Evolutionary conservation across 30 jellyfish, hydroid and myxozoan species (phyloP), one percentile per base, ranked within the genome.

Genomic region (Aurelia coerulea): DNA sequence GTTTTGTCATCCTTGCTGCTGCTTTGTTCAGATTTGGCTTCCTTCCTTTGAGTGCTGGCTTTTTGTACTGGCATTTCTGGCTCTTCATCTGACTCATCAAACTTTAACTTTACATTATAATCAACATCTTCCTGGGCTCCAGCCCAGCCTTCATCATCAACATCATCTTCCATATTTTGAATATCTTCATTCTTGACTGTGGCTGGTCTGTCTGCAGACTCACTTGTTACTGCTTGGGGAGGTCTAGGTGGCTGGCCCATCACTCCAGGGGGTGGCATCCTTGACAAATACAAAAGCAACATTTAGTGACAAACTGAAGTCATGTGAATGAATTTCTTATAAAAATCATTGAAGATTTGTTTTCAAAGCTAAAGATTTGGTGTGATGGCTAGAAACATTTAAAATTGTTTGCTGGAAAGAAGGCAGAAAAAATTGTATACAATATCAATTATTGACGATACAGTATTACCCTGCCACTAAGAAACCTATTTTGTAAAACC

Each of bases 91-190:
- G 98, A 93, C 72, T 93, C 98, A 64, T 93, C 98, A 78, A 93
- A 93, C 64, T 87, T 88, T 33, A 93, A 73, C 74, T 93, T 93
- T 9, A 91, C 98, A 64, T 90, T 93, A 63, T 93, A 93, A 74
- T 93, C 98, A 33, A 93, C 98, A 76, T 93, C 98, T 41, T 93
- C 98, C 78, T 93, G 98, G 37, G 98, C 96, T 29, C 94, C 97
- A 29, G 98, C 98, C 98, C 98, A 93, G 17, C 96, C 98, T 62
- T 79, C 93, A 66, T 86, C 98, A 46, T 91, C 97, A 16, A 64
- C 60, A 51, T 82, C 87, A 71, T 83, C 92, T 23, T 88, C 98
- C 85, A 81, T 73, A 12, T 54, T 65, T 52, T 67, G 88, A 19
- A 86, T 32, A 74, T 78, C 96, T 52, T 95, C 87, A 29, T 80